Percentiles rank a stretch among this genome's conserved stretches.
These are phyloP conservation scores for Rhinella marina DNA, from an alignment of 2,797 vertebrate species.

Conservation along the genomic window DNA sequence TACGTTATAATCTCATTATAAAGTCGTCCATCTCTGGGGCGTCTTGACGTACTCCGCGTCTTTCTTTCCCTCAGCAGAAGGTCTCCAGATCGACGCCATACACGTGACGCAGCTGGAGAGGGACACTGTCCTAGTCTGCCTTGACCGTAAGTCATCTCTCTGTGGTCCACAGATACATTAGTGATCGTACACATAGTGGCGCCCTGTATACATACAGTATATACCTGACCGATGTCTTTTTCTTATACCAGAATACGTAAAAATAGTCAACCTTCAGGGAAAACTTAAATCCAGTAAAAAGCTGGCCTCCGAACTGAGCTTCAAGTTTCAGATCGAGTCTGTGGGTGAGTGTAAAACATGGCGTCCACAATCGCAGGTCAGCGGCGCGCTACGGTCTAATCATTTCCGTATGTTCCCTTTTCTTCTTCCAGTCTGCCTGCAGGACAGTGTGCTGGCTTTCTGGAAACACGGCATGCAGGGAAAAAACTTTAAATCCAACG, in stretches of 20 bases:
- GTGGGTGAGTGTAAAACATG: constrained; percentile 83
- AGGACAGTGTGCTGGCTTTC: constrained; percentile 97
- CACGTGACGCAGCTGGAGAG: constrained; percentile 97
- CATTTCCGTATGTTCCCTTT: background rate
- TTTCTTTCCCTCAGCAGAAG: constrained; percentile 65
- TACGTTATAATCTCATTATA: background rate
- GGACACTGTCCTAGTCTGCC: constrained; percentile 95
- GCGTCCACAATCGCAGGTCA: too few relatives aligned
- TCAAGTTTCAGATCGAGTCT: constrained; percentile 94
- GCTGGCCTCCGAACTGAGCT: constrained; percentile 95
- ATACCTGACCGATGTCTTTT: background rate
- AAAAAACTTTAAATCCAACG: constrained; percentile 97
- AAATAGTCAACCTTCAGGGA: constrained; percentile 98
- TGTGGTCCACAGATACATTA: background rate
- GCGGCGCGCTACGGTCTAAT: background rate
- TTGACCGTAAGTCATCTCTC: constrained; percentile 87
- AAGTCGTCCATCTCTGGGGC: background rate
- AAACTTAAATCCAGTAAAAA: constrained; percentile 97
- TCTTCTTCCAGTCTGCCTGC: constrained; percentile 89
- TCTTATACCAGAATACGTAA: constrained; percentile 80
- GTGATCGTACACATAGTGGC: background rate
- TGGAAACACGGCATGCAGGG: constrained; percentile 99
- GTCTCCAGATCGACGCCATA: constrained; percentile 91
- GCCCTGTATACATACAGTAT: background rate
- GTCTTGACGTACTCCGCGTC: background rate